Evolutionary conservation across 2,888 invertebrate species (phyloP), one percentile per base, ranked within the genome.

Genomic region (Drosophila mayaguana): DNA sequence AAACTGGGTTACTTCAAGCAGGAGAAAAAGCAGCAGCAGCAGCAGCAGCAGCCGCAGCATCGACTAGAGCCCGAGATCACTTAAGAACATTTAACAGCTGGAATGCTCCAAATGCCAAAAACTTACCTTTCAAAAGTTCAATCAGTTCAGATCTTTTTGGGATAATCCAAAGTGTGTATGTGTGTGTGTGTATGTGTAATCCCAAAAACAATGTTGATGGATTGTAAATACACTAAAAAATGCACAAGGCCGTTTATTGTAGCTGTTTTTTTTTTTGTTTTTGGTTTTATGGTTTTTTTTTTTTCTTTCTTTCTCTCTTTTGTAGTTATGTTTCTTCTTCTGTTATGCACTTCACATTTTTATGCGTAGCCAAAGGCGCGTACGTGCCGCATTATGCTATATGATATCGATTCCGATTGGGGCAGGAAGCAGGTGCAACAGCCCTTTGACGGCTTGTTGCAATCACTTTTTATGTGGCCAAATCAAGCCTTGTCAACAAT

Each of bases 351-450:
- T 88, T 74, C 80, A 82, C 86, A 84, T 84, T 88, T 72, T 75
- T 79, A 77, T 81, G 87, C 89, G 80, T 81, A 67, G 72, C 69
- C 77, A 75, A 68, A 84, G 88, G 75, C 83, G 81, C 83, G 83
- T 83, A 86, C 83, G 86, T 88, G 85, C 75, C 67, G 64, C 71
- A 60, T 72, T 64, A 80, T 78, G 64, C 56, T 53, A 22, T 51
- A 16, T 50, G 50, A 34, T 34, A 20, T 20, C 34, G 50, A 50
- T 50, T 50, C 32, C 22, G 56, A 60, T 53, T 72, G 56, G 56
- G 72, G 57, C 89, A 81, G 84, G 89, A 87, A 87, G 75, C 85
- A 89, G 85, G 89, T 85, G 85, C 85, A 81, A 70, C 67, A 60
- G 67, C 71, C 48, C 48, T 18, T 28, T 12, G 16, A 61, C 69